Evolutionary conservation across 2,797 vertebrate genomes (phyloP).

Genomic region (Brachyrhaphis roseni): DNA sequence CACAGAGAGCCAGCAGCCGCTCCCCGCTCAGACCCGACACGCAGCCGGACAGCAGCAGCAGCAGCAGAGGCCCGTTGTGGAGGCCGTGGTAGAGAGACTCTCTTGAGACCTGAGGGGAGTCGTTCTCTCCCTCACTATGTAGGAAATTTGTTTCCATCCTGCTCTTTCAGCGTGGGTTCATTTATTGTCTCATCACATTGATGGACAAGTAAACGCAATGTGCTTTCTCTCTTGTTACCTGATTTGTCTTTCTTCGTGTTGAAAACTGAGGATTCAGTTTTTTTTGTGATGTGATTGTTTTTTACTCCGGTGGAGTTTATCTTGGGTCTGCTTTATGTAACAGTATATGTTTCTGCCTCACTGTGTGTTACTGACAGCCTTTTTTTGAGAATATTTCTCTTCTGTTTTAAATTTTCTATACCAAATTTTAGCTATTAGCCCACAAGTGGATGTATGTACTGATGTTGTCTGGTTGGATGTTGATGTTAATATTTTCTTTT

Average conservation of each 20-base stretch:
- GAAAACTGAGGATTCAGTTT: constrained; percentile 49
- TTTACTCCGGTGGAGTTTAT: constrained; percentile 83
- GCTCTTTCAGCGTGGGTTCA: constrained; percentile 41
- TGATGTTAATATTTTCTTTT: constrained; percentile 42
- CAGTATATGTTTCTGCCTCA: constrained; percentile 48
- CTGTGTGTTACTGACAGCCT: constrained; percentile 65
- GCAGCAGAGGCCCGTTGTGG: constrained; percentile 65
- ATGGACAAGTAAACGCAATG: constrained; percentile 68
- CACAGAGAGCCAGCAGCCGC: constrained; percentile 52
- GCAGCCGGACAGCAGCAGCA: constrained; percentile 47
- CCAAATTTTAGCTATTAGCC: constrained; percentile 41
- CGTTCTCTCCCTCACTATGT: constrained; percentile 62
- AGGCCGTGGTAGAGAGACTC: constrained; percentile 83
- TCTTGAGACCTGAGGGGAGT: constrained; percentile 64
- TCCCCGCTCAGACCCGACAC: constrained; percentile 36
- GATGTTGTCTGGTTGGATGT: constrained; percentile 31
- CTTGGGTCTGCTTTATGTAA: constrained; percentile 62
- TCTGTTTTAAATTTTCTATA: constrained; percentile 52
- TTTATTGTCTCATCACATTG: constrained; percentile 79
- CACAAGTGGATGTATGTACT: constrained; percentile 14
- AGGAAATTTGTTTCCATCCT: constrained; percentile 78
- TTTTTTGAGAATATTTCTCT: constrained; percentile 82
- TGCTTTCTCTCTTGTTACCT: constrained; percentile 44
- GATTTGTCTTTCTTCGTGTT: constrained; percentile 49
- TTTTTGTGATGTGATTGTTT: constrained; percentile 49